These are phyloP conservation scores for Brachypalpus laphriformis DNA, from an alignment of 2,888 invertebrate species.

Conservation along the genomic window DNA sequence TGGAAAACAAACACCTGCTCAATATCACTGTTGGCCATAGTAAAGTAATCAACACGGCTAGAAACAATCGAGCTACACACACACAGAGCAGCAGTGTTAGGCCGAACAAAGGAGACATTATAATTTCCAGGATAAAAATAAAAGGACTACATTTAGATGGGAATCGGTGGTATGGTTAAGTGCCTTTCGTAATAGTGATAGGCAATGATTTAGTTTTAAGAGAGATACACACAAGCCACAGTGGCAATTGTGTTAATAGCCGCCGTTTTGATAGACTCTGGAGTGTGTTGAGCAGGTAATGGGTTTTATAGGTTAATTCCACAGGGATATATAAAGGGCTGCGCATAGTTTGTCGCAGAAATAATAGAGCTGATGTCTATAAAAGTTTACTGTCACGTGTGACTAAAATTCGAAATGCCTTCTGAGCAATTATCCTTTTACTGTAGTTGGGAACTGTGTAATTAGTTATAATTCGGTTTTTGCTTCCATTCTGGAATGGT, in stretches of 20 bases:
- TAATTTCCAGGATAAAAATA: background rate
- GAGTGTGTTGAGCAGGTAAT: background rate
- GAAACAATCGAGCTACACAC: constrained; percentile 25
- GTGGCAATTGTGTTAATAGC: background rate
- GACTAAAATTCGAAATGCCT: too few relatives aligned
- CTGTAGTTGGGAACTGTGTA: too few relatives aligned
- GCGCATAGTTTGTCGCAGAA: too few relatives aligned
- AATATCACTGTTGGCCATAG: constrained; percentile 46
- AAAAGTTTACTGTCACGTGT: too few relatives aligned
- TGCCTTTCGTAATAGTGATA: background rate
- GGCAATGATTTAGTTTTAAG: background rate
- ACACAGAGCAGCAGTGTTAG: background rate
- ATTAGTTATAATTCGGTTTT: too few relatives aligned
- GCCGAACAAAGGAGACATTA: background rate
- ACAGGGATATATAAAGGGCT: too few relatives aligned
- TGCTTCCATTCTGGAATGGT: too few relatives aligned
- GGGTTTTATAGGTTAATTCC: too few relatives aligned
- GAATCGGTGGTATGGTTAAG: background rate
- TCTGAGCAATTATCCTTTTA: too few relatives aligned
- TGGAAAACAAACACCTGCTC: constrained; percentile 65
- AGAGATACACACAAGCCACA: background rate
- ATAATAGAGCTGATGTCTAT: too few relatives aligned
- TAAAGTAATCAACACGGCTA: constrained; percentile 38
- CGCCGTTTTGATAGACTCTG: background rate
- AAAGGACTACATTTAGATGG: background rate